A percentile compares a stretch with the other conserved stretches of the same genome.
These are phyloP conservation scores for Ichneumoninae sp. DNA, from an alignment of 2,888 invertebrate species.

Conservation along the genomic window DNA sequence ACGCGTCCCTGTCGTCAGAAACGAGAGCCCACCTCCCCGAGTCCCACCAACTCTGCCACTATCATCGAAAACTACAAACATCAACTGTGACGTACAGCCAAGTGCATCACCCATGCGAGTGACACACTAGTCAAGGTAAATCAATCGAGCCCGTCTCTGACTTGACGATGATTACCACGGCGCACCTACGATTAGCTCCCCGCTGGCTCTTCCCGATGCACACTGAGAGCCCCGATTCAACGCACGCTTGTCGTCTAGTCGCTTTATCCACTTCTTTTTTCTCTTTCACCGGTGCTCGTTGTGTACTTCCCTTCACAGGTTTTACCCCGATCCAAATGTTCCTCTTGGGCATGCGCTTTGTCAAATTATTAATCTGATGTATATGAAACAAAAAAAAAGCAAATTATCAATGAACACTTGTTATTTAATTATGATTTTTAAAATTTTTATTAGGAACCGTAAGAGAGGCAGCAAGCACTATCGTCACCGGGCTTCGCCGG, in stretches of 20 bases:
- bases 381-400: neutral
- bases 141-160: slow-evolving; percentile 36
- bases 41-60: slow-evolving; percentile 76
- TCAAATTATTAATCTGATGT: neutral
- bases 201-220: slow-evolving; percentile 24
- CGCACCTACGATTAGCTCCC: slow-evolving; percentile 15
- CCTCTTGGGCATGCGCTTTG: slow-evolving; percentile 8
- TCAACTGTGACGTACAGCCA: slow-evolving; percentile 62
- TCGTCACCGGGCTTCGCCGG: slow-evolving; percentile 94
- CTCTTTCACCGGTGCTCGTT: neutral
- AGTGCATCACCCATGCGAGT: slow-evolving; percentile 74
- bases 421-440: slow-evolving; percentile 23
- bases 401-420: neutral
- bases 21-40: slow-evolving; percentile 66
- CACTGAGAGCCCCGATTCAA: slow-evolving; percentile 8
- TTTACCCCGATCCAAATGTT: neutral
- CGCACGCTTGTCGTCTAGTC: slow-evolving; percentile 16
- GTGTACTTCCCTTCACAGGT: neutral
- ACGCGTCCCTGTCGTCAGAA: slow-evolving; percentile 32
- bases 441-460: slow-evolving; percentile 87
- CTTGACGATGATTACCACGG: slow-evolving; percentile 23
- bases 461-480: slow-evolving; percentile 91
- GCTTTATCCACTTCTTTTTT: neutral
- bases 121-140: slow-evolving; percentile 81
- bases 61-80: slow-evolving; percentile 77